A percentile compares a stretch with the other conserved stretches of the same genome.
Conservation (phyloP, 2,113 vertebrate species). For the Catharus fuscescens region DNA sequence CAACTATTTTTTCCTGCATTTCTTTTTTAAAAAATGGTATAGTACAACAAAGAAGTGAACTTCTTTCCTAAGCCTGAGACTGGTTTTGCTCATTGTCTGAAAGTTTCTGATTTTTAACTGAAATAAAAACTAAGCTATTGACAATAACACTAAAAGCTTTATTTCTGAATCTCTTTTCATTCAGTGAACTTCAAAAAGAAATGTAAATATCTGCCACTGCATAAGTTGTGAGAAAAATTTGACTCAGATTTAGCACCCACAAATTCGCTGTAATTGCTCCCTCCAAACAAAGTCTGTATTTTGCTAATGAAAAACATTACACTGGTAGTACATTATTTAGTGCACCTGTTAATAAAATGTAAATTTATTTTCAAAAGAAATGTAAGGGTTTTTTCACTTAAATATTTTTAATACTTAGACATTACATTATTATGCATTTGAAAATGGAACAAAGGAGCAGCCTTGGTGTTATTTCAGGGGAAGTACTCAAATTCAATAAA, state of each 20-base stretch:
- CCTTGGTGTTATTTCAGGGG: not conserved
- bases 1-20: not conserved
- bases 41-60: not conserved
- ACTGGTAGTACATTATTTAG: not conserved
- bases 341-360: not conserved
- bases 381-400: accelerated
- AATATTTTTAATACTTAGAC: not conserved
- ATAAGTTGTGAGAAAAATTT: not conserved
- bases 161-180: not conserved
- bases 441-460: not conserved
- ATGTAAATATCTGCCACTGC: not conserved
- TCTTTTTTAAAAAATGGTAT: not conserved
- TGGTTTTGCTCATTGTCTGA: not conserved
- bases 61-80: not conserved
- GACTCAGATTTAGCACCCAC: not conserved
- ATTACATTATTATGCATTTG: not conserved
- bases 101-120: not conserved
- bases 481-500: not conserved
- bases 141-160: not conserved
- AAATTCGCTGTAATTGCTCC: not conserved
- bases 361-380: not conserved
- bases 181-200: not conserved
- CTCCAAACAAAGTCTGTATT: not conserved
- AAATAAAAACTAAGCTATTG: not conserved
- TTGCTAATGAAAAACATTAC: not conserved